phyloP scores from a whole-genome alignment of 2,797 vertebrate species.

The Poeciliopsis paucimaculata region DNA sequence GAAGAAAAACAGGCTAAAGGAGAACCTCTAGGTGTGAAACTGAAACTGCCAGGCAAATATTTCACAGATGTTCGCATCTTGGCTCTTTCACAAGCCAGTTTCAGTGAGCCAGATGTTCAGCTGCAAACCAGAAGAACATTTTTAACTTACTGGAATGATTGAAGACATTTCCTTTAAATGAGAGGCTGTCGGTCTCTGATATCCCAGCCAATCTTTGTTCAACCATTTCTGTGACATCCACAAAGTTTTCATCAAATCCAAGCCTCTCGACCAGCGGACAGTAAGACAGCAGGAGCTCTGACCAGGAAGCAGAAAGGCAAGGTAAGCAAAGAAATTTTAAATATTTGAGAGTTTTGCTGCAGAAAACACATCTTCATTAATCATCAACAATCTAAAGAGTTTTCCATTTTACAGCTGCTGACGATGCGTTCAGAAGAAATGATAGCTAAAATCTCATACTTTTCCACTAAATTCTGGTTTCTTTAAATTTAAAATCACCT shows the following conservation, averaged over 20 bases:
- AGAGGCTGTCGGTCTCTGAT: slow-evolving; percentile 33
- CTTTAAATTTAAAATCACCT: not conserved
- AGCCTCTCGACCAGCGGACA: slow-evolving; percentile 89
- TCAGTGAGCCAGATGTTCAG: slow-evolving; percentile 40
- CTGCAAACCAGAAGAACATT: not conserved
- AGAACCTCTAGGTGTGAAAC: slow-evolving; percentile 24
- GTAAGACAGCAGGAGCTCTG: slow-evolving; percentile 88
- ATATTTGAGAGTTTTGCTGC: not conserved
- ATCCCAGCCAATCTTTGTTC: slow-evolving; percentile 76
- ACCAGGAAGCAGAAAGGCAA: slow-evolving; percentile 22
- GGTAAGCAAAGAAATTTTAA: not conserved
- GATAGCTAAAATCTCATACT: not conserved
- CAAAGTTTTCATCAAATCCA: slow-evolving; percentile 93
- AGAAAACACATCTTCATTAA: not conserved
- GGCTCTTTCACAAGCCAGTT: slow-evolving; percentile 49
- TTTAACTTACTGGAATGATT: slow-evolving; percentile 76
- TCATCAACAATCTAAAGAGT: not conserved
- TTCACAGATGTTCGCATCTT: not conserved
- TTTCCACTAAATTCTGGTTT: slow-evolving; percentile 1
- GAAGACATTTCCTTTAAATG: slow-evolving; percentile 86
- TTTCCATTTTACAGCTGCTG: not conserved
- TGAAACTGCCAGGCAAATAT: slow-evolving; percentile 66
- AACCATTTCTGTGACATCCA: slow-evolving; percentile 88
- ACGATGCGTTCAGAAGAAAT: not conserved
- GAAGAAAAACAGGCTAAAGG: slow-evolving; percentile 12